Percentiles rank a stretch among this genome's conserved stretches.
Evolutionary conservation across 2,113 vertebrate species (phyloP).

Genomic region (Dolichotis patagonum): DNA sequence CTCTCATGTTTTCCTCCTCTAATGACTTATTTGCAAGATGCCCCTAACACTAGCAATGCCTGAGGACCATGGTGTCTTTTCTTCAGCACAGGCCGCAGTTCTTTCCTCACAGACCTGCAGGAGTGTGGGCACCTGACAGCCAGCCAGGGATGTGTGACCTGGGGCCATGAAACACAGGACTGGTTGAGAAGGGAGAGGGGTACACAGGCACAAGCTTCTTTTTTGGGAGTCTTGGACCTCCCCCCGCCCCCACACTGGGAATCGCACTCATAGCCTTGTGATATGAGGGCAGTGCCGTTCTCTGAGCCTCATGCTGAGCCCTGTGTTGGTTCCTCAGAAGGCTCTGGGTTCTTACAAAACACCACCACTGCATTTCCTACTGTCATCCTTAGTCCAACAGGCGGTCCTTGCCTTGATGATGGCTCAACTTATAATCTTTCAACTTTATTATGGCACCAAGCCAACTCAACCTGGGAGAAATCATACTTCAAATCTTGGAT

Average conservation of each 20-base stretch:
- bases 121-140: not conserved
- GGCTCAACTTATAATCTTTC: not conserved
- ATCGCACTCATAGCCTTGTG: not conserved
- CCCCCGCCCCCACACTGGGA: not conserved
- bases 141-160: not conserved
- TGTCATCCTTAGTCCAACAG: rapidly evolving
- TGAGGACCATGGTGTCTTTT: not conserved
- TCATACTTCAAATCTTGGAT: not conserved
- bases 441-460: not conserved
- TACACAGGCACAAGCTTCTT: not conserved
- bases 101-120: not conserved
- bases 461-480: not conserved
- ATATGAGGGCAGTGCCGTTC: too few species aligned
- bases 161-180: too few species aligned
- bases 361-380: rapidly evolving
- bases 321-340: not conserved
- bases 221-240: not conserved
- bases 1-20: not conserved
- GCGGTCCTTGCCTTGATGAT: too few species aligned
- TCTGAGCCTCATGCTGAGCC: not conserved
- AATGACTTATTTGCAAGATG: not conserved
- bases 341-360: not conserved
- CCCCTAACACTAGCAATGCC: not conserved
- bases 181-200: not conserved
- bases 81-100: not conserved